Evolutionary conservation across 2,888 invertebrate species (phyloP).

Genomic region (Drosophila meridionalis): DNA sequence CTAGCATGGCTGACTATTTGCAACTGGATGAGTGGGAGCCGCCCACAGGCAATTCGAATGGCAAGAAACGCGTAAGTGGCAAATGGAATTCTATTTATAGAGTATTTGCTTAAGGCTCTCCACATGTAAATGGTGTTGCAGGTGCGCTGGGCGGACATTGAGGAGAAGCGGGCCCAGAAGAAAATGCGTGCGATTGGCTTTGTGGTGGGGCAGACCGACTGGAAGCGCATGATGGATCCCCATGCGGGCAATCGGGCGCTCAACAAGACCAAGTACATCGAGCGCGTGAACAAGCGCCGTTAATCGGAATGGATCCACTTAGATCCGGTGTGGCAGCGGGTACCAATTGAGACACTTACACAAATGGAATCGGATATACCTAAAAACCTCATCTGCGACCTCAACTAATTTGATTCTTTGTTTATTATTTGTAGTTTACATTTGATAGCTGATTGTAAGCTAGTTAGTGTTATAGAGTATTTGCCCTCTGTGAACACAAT

Average conservation of each 20-base stretch:
- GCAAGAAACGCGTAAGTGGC: conserved; percentile 94
- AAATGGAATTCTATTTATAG: not conserved
- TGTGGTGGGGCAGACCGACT: conserved; percentile 98
- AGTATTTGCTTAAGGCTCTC: not conserved
- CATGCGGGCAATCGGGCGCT: conserved; percentile 94
- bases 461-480: not conserved
- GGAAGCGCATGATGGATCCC: conserved; percentile 97
- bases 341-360: not conserved
- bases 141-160: conserved; percentile 99
- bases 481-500: conserved; percentile 11
- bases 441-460: conserved; percentile 17
- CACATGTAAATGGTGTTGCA: conserved; percentile 82
- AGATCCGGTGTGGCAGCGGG: not conserved
- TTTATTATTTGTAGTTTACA: not conserved
- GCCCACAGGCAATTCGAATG: conserved; percentile 87
- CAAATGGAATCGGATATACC: conserved; percentile 7
- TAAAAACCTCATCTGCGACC: not conserved
- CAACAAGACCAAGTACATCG: conserved; percentile 97
- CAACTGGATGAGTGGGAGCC: conserved; percentile 91
- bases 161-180: conserved; percentile 95
- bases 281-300: conserved; percentile 86
- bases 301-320: conserved; percentile 8
- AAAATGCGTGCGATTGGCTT: conserved; percentile 98
- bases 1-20: conserved; percentile 96
- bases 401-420: not conserved